phyloP scores from a whole-genome alignment of 1,140 invertebrate genomes.

The Papilio polytes region DNA sequence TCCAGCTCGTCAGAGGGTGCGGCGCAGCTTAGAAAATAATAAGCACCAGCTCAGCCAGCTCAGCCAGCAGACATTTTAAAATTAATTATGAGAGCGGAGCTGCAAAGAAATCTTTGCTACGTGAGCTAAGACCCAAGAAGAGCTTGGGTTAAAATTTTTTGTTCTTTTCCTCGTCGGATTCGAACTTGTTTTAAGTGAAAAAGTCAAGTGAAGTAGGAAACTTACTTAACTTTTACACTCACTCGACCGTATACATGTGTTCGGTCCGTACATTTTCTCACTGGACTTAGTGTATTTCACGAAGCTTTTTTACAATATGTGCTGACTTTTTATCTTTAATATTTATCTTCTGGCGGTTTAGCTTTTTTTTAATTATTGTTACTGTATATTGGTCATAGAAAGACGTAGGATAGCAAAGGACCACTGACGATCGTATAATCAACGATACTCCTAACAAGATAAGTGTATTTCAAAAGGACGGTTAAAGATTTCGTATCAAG shows the following conservation, averaged over 20 bases:
- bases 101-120: conserved; percentile 27
- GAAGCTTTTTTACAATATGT: background rate
- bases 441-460: background rate
- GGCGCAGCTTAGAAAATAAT: conserved; percentile 28
- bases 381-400: background rate
- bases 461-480: background rate
- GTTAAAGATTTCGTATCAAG: background rate
- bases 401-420: background rate
- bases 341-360: background rate
- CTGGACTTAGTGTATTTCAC: background rate
- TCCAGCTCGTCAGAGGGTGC: background rate
- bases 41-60: conserved; percentile 1
- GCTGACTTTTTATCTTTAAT: background rate
- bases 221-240: conserved; percentile 26
- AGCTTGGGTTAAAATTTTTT: background rate
- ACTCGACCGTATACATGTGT: background rate
- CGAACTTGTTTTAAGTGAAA: conserved; percentile 22
- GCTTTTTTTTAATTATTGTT: background rate
- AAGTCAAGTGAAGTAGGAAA: conserved; percentile 17
- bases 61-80: background rate
- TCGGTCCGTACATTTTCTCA: conserved; percentile 2
- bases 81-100: conserved; percentile 12
- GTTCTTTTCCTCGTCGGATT: conserved; percentile 7
- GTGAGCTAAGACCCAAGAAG: conserved; percentile 5
- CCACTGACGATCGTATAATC: background rate